Base-by-base conservation (phyloP, 1,140 invertebrate genomes). In the Bathynomus jamesi region DNA sequence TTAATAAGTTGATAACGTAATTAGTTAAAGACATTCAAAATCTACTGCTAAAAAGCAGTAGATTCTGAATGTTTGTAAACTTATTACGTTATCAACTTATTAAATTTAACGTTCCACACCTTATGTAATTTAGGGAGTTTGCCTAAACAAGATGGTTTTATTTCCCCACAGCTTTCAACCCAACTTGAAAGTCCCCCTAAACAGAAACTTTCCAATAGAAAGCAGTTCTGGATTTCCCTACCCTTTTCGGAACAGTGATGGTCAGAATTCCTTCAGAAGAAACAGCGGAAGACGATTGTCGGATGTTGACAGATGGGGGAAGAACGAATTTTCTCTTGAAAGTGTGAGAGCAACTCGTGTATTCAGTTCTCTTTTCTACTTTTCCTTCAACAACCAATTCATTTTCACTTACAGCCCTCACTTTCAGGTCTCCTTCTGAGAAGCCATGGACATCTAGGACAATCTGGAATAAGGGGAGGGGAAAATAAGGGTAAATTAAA, bases 361-460 rank as follows among this genome's bases (percentile, higher is more conserved):
- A 40, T 4, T 64, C 69, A 4, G 64, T 30, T 27, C 61, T 46
- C 66, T 74, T 68, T 40, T 76, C 75, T 31, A 73, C 66, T 13
- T 66, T 64, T 32, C 75, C 75, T 67, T 76, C 71, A 17, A 76
- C 67, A 46, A 76, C 61, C 46, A 76, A 40, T 64, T 74, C 72
- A 30, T 71, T 69, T 46, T 73, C 75, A 31, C 73, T 71, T 61
- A 76, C 69, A 24, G 73, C 69, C 69, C 72, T 76, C 61, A 76
- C 75, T 29, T 68, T 71, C 27, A 76, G 68, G 25, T 68, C 69
- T 29, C 69, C 75, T 63, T 61, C 62, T 46, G 25, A 61, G 72
- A 76, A 76, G 69, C 72, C 75, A 8, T 63, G 29, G 24, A 76
- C 75, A 69, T 76, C 75, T 17, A 76, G 27, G 65, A 76, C 70